Base-by-base conservation (phyloP, 2,888 invertebrate species). In the Crioceris asparagi region DNA sequence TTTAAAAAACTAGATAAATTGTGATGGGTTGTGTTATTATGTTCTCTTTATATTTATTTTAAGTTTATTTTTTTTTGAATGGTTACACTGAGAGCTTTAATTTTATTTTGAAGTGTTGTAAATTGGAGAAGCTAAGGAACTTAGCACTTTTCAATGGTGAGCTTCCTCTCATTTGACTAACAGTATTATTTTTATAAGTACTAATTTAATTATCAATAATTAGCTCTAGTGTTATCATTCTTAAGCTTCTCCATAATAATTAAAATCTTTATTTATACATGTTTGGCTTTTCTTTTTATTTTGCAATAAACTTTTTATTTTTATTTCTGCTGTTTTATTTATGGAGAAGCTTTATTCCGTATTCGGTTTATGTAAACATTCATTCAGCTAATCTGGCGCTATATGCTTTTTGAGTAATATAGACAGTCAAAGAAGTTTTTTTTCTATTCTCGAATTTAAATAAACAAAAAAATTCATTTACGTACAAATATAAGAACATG, bases 311-410 rank as follows among this genome's bases (percentile, higher is more conserved):
- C 11, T 48, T 50, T 47, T 52, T 49, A 27, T 19, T 11, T 25
- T 8, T 10, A 45, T 46, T 43, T 43, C 35, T 42, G 41, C 16
- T 53, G 51, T 55, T 57, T 54, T 53, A 48, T 55, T 55, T 54
- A 54, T 60, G 59, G 63, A 61, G 61, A 60, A 61, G 63, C 59
- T 60, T 54, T 43, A n/a, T n/a, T n/a, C n/a, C n/a, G n/a, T n/a
- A n/a, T n/a, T n/a, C n/a, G n/a, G n/a, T n/a, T n/a, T n/a, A n/a
- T n/a, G n/a, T n/a, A n/a, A n/a, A n/a, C n/a, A n/a, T n/a, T n/a
- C n/a, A n/a, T n/a, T n/a, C n/a, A n/a, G n/a, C n/a, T n/a, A n/a
- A n/a, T n/a, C n/a, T n/a, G n/a, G n/a, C n/a, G n/a, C n/a, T n/a
- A n/a, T n/a, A n/a, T n/a, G n/a, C n/a, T n/a, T n/a, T n/a, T n/a